These are phyloP conservation scores for Sialia sialis DNA, from an alignment of 2,113 vertebrate genomes.

Conservation along the genomic window DNA sequence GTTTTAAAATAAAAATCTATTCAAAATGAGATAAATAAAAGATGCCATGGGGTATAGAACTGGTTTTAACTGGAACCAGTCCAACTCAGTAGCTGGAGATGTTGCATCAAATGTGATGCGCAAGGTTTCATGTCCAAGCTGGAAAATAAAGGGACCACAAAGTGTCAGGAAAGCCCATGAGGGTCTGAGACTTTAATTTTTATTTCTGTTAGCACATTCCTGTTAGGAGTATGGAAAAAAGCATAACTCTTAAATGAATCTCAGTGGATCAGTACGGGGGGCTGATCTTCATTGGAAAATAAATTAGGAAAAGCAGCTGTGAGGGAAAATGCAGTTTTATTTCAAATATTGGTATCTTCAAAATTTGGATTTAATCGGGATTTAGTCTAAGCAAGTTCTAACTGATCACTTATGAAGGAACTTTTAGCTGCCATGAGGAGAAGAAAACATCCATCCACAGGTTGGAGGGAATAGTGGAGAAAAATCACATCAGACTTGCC, in stretches of 20 bases:
- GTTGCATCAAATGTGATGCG: not conserved
- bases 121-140: not conserved
- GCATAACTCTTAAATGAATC: not conserved
- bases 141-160: not conserved
- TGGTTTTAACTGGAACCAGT: not conserved
- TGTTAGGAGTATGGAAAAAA: not conserved
- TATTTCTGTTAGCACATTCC: not conserved
- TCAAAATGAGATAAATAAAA: not conserved
- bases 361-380: not conserved
- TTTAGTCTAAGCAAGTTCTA: not conserved
- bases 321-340: not conserved
- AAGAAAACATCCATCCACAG: not conserved
- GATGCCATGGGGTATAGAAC: not conserved
- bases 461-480: not conserved
- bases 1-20: not conserved
- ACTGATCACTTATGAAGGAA: not conserved
- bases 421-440: not conserved
- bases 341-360: not conserved
- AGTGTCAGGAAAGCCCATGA: not conserved
- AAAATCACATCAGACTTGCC: not conserved
- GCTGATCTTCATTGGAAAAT: rapidly evolving
- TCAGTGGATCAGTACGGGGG: not conserved
- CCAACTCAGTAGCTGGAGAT: not conserved
- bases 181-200: not conserved
- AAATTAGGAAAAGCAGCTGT: not conserved